These are phyloP conservation scores for Ctenochaetus hawaiiensis DNA, from an alignment of 2,797 vertebrate genomes.

Conservation along the genomic window DNA sequence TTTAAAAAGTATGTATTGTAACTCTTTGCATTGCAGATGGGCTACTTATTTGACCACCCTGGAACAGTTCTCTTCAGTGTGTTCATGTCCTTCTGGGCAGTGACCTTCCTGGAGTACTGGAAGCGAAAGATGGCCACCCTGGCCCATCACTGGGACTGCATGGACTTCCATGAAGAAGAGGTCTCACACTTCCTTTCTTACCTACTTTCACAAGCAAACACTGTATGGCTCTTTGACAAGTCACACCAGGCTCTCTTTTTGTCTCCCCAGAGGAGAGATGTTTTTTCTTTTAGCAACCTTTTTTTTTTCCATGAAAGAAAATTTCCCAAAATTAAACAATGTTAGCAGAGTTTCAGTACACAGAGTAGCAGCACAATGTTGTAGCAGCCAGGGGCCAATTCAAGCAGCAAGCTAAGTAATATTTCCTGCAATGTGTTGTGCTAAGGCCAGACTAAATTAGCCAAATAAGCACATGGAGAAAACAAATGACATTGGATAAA, in stretches of 20 bases:
- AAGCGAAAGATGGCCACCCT: constrained; percentile 87
- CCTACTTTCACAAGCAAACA: background rate
- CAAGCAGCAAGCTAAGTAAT: too few relatives aligned
- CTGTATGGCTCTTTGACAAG: background rate
- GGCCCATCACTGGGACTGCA: constrained; percentile 89
- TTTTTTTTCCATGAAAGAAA: background rate
- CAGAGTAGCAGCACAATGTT: too few relatives aligned
- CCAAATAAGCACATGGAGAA: too few relatives aligned
- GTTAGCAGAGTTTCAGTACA: too few relatives aligned
- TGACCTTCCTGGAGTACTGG: constrained; percentile 90
- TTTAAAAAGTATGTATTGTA: background rate
- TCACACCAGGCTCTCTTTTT: background rate
- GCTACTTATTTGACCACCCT: constrained; percentile 88
- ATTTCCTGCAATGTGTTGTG: too few relatives aligned
- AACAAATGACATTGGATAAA: too few relatives aligned
- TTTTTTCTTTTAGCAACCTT: background rate
- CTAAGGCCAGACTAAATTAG: too few relatives aligned
- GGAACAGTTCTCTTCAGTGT: constrained; percentile 89
- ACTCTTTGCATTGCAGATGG: constrained; percentile 74
- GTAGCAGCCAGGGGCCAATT: too few relatives aligned
- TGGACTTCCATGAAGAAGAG: constrained; percentile 89
- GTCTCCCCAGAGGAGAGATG: background rate
- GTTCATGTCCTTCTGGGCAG: constrained; percentile 90
- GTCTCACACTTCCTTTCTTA: constrained; percentile 48
- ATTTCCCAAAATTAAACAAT: too few relatives aligned